These are phyloP conservation scores for Calliphora vomitoria DNA, from an alignment of 2,888 invertebrate genomes.

Conservation along the genomic window DNA sequence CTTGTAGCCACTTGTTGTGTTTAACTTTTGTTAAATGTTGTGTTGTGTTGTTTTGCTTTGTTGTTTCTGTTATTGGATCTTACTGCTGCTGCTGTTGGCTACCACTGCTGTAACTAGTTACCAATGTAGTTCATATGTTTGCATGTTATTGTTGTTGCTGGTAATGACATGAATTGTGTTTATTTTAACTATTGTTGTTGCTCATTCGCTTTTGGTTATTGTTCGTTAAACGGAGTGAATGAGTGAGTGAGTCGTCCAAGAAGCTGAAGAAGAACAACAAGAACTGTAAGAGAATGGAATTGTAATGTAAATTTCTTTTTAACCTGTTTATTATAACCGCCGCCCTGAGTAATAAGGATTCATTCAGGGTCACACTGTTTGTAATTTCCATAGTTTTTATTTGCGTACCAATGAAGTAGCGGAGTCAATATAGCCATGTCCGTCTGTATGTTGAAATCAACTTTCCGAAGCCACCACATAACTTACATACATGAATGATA, in stretches of 20 bases:
- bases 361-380: no score
- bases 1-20: conserved; percentile 70
- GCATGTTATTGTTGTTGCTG: conserved; percentile 55
- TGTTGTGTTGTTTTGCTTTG: conserved; percentile 27
- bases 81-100: conserved; percentile 22
- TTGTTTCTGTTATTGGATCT: conserved; percentile 12
- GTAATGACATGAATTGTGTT: conserved; percentile 68
- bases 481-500: no score
- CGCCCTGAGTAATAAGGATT: no score
- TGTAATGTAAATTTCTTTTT: conserved; percentile 24
- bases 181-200: conserved; percentile 54
- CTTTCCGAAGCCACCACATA: no score
- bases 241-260: neutral
- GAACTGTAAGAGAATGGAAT: neutral
- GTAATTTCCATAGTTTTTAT: no score
- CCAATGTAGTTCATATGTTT: conserved; percentile 64
- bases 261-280: neutral
- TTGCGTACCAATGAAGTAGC: no score
- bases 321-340: neutral
- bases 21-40: conserved; percentile 59
- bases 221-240: conserved; percentile 32
- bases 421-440: no score
- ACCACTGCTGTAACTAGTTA: conserved; percentile 44
- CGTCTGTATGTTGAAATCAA: no score
- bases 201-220: conserved; percentile 31